Evolutionary conservation across 2,888 invertebrate species (phyloP), one percentile per base, ranked within the genome.

Genomic region (Temnothorax unifasciatus): DNA sequence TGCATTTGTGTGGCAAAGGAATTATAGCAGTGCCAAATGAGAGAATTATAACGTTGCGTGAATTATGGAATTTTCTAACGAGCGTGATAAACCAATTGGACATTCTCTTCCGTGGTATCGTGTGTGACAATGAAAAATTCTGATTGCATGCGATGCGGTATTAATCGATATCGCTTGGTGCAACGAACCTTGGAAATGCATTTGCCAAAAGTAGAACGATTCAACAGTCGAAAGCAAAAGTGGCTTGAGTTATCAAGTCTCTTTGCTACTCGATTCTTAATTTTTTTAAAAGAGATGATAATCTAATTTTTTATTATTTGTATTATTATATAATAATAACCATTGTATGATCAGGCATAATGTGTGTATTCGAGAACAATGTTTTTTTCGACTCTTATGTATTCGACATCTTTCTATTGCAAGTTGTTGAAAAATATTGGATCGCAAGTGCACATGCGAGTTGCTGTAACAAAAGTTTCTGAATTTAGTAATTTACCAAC

Each of bases 41-140:
- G 38, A 25, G 21, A 50, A 50, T 76, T 76, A 66, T 52, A 76
- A 68, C 29, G n/a, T 41, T 34, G 3, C 9, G 15, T 54, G 13
- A 66, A 66, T 68, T 41, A 50, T 44, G 38, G 52, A 66, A 54
- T 52, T 77, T 66, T 66, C 47, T 66, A 41, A 77, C 52, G 41
- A 77, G 25, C 4, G n/a, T 15, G 18, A 68, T 68, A 69, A 68
- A 68, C 13, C 9, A 29, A 13, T 77, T 66, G 25, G 25, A 25
- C 50, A 3, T 66, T 68, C 13, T 41, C 69, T 75, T 64, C 15
- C 18, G 13, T 25, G 15, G 13, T 29, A 54, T 76, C 52, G 29
- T 73, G 47, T 25, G 47, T 59, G 34, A 59, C 21, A 73, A 47
- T 77, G 41, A 73, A 71, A 59, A 47, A 73, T 73, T 79, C 15